phyloP scores from a whole-genome alignment of 2,888 invertebrate species.

The Amphiduros pacificus region DNA sequence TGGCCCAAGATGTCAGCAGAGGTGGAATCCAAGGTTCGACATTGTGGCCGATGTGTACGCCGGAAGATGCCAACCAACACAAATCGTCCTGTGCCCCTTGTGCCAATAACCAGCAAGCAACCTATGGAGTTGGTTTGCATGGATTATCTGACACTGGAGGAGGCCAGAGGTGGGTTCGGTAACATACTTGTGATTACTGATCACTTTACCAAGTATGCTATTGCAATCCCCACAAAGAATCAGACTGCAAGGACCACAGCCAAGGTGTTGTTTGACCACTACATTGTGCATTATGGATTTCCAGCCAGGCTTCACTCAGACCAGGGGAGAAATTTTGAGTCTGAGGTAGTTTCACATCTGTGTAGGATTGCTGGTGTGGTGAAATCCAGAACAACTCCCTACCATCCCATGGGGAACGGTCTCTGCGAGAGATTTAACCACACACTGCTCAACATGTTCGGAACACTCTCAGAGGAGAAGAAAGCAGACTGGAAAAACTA shows the following conservation, averaged over 20 bases:
- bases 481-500: conserved; percentile 23
- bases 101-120: conserved; percentile 5
- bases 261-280: conserved; percentile 22
- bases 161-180: conserved; percentile 16
- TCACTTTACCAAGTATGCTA: conserved; percentile 25
- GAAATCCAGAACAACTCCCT: conserved; percentile 15
- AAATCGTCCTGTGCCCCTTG: no score
- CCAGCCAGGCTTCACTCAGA: conserved; percentile 2
- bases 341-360: not conserved
- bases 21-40: no score
- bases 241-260: conserved; percentile 26
- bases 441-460: conserved; percentile 24
- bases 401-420: conserved; percentile 29
- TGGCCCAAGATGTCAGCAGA: not conserved
- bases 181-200: conserved; percentile 29
- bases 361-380: not conserved
- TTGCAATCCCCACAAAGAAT: conserved; percentile 23
- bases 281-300: conserved; percentile 26
- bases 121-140: conserved; percentile 27
- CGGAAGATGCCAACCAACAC: no score
- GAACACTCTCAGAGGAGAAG: conserved; percentile 18
- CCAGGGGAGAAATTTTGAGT: conserved; percentile 11
- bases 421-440: conserved; percentile 24
- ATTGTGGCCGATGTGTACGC: no score
- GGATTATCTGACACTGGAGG: conserved; percentile 24